These are phyloP conservation scores for Chelmon rostratus DNA, from an alignment of 2,797 vertebrate genomes.

Conservation along the genomic window DNA sequence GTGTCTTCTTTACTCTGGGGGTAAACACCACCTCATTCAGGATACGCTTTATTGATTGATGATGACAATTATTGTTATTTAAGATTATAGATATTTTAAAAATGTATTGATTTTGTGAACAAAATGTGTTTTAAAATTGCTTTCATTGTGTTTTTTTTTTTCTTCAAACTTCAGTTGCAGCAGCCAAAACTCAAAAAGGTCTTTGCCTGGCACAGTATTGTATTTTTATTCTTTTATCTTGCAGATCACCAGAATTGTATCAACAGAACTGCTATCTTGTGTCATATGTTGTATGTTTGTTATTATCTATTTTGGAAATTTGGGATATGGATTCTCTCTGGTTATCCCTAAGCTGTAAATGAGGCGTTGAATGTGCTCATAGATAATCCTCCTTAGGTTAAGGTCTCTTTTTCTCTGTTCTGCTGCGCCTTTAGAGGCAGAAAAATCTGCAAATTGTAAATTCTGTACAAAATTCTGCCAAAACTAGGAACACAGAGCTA, in stretches of 20 bases:
- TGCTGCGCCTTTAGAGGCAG: slow-evolving; percentile 68
- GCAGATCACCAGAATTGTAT: slow-evolving; percentile 73
- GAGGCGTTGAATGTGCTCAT: slow-evolving; percentile 81
- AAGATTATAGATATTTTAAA: slow-evolving; percentile 72
- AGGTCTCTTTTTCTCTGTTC: slow-evolving; percentile 55
- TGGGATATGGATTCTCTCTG: slow-evolving; percentile 78
- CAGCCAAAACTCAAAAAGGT: slow-evolving; percentile 70
- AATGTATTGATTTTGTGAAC: slow-evolving; percentile 74
- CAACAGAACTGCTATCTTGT: slow-evolving; percentile 69
- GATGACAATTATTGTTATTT: slow-evolving; percentile 77
- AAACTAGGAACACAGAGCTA: slow-evolving; percentile 83
- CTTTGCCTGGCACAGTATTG: slow-evolving; percentile 80
- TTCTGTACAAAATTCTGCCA: slow-evolving; percentile 88
- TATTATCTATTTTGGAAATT: slow-evolving; percentile 72
- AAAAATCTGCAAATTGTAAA: slow-evolving; percentile 86
- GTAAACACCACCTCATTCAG: slow-evolving; percentile 71
- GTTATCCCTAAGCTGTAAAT: slow-evolving; percentile 76
- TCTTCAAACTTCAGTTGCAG: slow-evolving; percentile 68
- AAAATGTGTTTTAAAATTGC: slow-evolving; percentile 75
- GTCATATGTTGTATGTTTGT: slow-evolving; percentile 72
- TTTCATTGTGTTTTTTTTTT: slow-evolving; percentile 54
- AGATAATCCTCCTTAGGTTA: slow-evolving; percentile 72
- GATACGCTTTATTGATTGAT: slow-evolving; percentile 69
- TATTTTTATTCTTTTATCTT: slow-evolving; percentile 75
- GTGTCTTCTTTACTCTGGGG: slow-evolving; percentile 79